Conservation (phyloP, 2,113 vertebrate species). For the Amphiprion percula region DNA sequence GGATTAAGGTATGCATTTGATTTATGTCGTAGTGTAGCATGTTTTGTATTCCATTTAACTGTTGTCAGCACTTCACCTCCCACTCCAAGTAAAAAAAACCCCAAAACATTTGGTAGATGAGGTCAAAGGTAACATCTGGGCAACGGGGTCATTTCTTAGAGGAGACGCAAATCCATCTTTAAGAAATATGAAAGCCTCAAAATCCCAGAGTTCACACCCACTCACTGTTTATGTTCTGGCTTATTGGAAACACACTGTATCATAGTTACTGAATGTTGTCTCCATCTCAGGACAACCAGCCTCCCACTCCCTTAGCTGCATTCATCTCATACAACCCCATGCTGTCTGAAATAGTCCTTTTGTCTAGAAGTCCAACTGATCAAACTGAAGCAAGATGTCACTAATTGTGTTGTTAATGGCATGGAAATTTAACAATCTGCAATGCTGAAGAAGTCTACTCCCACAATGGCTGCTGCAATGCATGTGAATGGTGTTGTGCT, state of each 20-base stretch:
- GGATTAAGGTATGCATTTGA: constrained; percentile 91
- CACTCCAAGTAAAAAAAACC: background rate
- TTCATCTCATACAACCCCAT: constrained; percentile 1
- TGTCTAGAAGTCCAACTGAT: constrained; percentile 7
- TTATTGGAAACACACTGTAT: constrained; percentile 5
- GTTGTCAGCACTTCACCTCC: background rate
- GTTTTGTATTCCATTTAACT: constrained; percentile 26
- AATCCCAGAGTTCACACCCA: constrained; percentile 15
- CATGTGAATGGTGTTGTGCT: constrained; percentile 61
- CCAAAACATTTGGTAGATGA: background rate
- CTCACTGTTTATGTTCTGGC: constrained; percentile 15
- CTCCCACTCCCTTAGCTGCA: background rate
- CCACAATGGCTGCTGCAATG: constrained; percentile 38
- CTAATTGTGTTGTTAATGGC: constrained; percentile 39
- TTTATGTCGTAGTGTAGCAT: constrained; percentile 46
- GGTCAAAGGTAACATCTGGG: background rate
- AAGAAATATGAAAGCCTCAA: constrained; percentile 6
- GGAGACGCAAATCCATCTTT: background rate
- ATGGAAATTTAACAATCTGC: constrained; percentile 49
- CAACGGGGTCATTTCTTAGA: background rate
- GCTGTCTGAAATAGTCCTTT: background rate
- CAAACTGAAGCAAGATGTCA: constrained; percentile 5
- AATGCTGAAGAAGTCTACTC: constrained; percentile 22
- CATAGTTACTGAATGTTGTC: constrained; percentile 3
- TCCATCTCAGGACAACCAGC: too few species aligned